Evolutionary conservation across 1,140 invertebrate species (phyloP).

Genomic region (Ylistrum balloti): DNA sequence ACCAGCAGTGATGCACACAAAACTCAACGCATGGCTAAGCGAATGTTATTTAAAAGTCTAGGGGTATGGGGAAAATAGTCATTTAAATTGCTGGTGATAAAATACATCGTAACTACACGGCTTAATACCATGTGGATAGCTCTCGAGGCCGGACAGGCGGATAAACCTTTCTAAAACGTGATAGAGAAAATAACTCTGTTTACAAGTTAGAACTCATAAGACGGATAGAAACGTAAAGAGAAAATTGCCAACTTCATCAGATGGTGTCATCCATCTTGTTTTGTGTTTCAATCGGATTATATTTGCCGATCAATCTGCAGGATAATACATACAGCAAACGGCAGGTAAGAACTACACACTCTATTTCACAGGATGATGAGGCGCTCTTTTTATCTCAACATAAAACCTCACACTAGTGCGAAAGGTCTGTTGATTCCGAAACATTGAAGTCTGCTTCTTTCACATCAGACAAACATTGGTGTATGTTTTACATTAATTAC

Average conservation of each 20-base stretch:
- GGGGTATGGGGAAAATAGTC: background rate
- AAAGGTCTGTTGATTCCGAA: no score
- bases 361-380: no score
- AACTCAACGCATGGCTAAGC: constrained; percentile 24
- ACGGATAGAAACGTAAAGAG: no score
- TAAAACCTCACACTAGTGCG: no score
- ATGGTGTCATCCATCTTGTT: background rate
- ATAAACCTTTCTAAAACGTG: background rate
- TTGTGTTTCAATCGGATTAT: constrained; percentile 15
- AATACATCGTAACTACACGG: background rate
- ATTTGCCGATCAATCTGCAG: background rate
- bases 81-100: background rate
- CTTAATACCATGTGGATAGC: background rate
- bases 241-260: background rate
- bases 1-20: background rate
- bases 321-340: background rate
- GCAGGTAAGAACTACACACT: background rate
- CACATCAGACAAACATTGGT: no score
- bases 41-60: constrained; percentile 40
- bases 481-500: no score
- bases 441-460: no score
- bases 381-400: no score
- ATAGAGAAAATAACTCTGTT: background rate
- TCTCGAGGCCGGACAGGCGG: background rate
- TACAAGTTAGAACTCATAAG: no score